Base-by-base conservation (phyloP, 1,140 invertebrate species). In the Drosophila repletoides region DNA sequence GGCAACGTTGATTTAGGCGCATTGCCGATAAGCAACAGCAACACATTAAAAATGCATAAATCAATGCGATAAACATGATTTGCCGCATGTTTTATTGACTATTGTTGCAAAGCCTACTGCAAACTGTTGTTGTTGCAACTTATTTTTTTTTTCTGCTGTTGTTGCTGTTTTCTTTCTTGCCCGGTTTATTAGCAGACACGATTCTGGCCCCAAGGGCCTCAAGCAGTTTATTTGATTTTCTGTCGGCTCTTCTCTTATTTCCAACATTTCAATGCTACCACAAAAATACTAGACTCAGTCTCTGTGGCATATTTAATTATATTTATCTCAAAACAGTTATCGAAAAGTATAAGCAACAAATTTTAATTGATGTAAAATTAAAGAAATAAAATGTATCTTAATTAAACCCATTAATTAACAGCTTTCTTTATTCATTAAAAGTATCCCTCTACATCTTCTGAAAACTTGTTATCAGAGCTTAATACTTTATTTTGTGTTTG, bases 1-100 rank as follows among this genome's bases (percentile, higher is more conserved):
- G 51, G 59, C 56, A 58, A 70, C 75, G 76, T 79, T 89, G 83
- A 88, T 88, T 88, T 86, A 88, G 72, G 71, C 84, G 53, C 73
- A 80, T 75, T 77, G 77, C 41, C 76, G 88, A 89, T 89, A 89
- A 89, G 84, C 80, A 87, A 87, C 70, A 68, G 80, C 84, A 87
- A 89, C 88, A 86, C 88, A 89, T 89, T 89, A 89, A 89, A 89
- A 89, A 89, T 89, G 76, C 88, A 89, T 89, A 89, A 89, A 89
- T 89, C 88, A 89, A 89, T 83, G 88, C 88, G 88, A 89, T 89
- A 89, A 89, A 88, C 88, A 89, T 89, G 88, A 89, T 89, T 89
- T 88, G 84, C 83, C 74, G 76, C 88, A 80, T 89, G 87, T 88
- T 89, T 89, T 89, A 89, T 89, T 89, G 87, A 87, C 87, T 86